These are phyloP conservation scores for Megalops cyprinoides DNA, from an alignment of 2,797 vertebrate genomes.

Conservation along the genomic window DNA sequence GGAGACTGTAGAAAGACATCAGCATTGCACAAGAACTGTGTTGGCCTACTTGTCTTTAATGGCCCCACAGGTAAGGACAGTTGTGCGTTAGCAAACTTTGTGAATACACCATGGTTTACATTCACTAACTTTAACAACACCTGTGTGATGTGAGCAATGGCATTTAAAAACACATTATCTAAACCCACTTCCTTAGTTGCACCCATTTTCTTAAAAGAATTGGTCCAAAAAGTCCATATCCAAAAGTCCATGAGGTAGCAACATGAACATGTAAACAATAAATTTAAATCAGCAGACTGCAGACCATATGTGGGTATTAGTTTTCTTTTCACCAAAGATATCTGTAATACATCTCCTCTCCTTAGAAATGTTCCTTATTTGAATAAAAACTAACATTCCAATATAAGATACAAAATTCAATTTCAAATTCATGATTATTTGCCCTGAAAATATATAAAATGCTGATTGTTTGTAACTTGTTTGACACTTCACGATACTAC, in stretches of 20 bases:
- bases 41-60: slow-evolving; percentile 36
- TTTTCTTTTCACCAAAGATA: neutral
- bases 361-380: slow-evolving; percentile 23
- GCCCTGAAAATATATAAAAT: slow-evolving; percentile 53
- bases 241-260: slow-evolving; percentile 63
- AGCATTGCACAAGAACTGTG: slow-evolving; percentile 50
- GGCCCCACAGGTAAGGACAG: slow-evolving; percentile 43
- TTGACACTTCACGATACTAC: slow-evolving; percentile 19
- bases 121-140: slow-evolving; percentile 13
- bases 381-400: slow-evolving; percentile 40
- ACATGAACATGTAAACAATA: slow-evolving; percentile 57
- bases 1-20: slow-evolving; percentile 31
- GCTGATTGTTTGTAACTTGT: slow-evolving; percentile 27
- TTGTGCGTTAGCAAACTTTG: slow-evolving; percentile 34
- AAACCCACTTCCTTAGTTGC: slow-evolving; percentile 39
- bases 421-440: slow-evolving; percentile 54
- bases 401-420: slow-evolving; percentile 47
- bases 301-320: no score
- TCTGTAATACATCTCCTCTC: neutral
- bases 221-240: slow-evolving; percentile 25
- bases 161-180: slow-evolving; percentile 33
- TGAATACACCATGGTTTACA: slow-evolving; percentile 10
- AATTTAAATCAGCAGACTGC: slow-evolving; percentile 34
- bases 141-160: neutral
- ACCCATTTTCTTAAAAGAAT: slow-evolving; percentile 38